Conservation (phyloP, 2,888 invertebrate genomes). For the Sesamia inferens region DNA sequence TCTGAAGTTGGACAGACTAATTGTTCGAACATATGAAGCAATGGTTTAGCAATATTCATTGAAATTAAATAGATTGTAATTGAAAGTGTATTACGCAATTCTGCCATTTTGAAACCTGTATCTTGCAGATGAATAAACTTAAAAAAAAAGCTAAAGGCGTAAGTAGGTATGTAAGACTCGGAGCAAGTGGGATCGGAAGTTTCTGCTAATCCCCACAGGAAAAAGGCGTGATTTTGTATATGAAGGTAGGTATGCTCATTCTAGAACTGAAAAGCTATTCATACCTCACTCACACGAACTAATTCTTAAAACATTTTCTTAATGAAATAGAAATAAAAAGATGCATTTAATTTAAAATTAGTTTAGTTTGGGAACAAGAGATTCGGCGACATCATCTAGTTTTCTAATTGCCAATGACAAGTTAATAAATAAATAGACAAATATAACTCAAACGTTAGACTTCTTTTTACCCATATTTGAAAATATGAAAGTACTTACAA, state of each 20-base stretch:
- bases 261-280: neutral
- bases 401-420: neutral
- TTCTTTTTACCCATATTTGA: neutral
- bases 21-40: no score
- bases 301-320: neutral
- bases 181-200: neutral
- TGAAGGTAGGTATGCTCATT: no score
- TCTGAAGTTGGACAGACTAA: no score
- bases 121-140: neutral
- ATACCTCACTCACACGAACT: neutral
- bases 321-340: no score
- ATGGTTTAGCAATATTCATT: no score
- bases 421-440: neutral
- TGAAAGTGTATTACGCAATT: no score
- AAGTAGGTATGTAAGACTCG: neutral
- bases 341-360: no score
- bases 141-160: neutral
- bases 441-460: neutral
- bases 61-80: no score
- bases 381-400: neutral
- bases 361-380: no score
- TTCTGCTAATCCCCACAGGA: neutral
- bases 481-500: neutral
- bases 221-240: neutral
- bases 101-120: no score